Evolutionary conservation across 2,797 vertebrate genomes (phyloP).

Genomic region (Huso huso): DNA sequence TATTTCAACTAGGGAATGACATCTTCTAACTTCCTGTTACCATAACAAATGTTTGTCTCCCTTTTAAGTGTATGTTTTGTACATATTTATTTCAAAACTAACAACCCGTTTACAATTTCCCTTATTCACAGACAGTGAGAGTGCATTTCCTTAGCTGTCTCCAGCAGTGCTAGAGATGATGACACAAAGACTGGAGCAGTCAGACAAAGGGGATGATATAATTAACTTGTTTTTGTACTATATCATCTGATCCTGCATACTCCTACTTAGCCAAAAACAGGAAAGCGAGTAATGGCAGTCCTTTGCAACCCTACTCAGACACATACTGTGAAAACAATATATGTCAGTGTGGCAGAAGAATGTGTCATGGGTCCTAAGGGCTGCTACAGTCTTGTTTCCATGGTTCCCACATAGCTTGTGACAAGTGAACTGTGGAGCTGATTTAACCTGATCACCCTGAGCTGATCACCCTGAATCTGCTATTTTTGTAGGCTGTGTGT

Average conservation of each 20-base stretch:
- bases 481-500: too few relatives aligned
- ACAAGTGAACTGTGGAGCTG: too few relatives aligned
- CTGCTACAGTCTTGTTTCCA: neutral
- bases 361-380: neutral
- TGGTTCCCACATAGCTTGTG: neutral
- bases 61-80: neutral
- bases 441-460: too few relatives aligned
- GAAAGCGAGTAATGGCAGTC: neutral
- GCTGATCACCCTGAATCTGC: too few relatives aligned
- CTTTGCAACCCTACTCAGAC: neutral
- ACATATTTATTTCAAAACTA: neutral
- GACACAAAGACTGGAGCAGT: neutral
- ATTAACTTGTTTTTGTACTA: neutral
- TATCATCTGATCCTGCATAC: neutral
- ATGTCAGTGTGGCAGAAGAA: neutral
- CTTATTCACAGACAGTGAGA: neutral
- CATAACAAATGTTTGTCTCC: neutral
- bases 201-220: neutral
- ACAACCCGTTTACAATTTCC: neutral
- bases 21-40: neutral
- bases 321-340: neutral
- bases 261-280: neutral
- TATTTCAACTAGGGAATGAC: neutral
- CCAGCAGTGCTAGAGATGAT: neutral
- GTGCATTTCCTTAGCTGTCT: neutral